These are phyloP conservation scores for Delichon dasypus DNA, from an alignment of 2,797 vertebrate species.

Conservation along the genomic window DNA sequence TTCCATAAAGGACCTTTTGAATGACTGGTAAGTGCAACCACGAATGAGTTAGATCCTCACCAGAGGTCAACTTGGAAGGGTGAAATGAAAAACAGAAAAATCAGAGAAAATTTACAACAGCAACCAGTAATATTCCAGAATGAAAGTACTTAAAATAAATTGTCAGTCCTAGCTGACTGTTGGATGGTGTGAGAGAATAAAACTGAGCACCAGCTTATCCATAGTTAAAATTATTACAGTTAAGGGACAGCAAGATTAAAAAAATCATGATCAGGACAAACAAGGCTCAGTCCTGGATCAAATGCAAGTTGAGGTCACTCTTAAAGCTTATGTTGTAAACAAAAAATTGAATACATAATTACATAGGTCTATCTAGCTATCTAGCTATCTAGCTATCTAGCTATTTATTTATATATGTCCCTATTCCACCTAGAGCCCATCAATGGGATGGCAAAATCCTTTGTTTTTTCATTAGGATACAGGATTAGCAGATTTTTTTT, in stretches of 20 bases:
- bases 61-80: neutral
- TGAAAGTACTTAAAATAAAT: neutral
- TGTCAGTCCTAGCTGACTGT: neutral
- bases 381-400: neutral
- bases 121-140: neutral
- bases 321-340: neutral
- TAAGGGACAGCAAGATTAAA: neutral
- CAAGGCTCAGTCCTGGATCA: neutral
- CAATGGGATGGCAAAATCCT: neutral
- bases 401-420: neutral
- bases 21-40: neutral
- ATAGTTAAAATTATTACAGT: neutral
- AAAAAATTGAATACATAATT: neutral
- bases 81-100: neutral
- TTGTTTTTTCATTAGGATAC: neutral
- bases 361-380: neutral
- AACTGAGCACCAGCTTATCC: neutral
- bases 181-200: accelerated
- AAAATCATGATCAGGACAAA: neutral
- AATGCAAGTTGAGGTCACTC: neutral
- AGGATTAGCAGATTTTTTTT: neutral
- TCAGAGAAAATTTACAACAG: neutral
- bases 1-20: neutral
- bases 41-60: neutral
- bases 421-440: neutral